Evolutionary conservation across 2,888 invertebrate species (phyloP).

Genomic region (Phytoseiulus persimilis): DNA sequence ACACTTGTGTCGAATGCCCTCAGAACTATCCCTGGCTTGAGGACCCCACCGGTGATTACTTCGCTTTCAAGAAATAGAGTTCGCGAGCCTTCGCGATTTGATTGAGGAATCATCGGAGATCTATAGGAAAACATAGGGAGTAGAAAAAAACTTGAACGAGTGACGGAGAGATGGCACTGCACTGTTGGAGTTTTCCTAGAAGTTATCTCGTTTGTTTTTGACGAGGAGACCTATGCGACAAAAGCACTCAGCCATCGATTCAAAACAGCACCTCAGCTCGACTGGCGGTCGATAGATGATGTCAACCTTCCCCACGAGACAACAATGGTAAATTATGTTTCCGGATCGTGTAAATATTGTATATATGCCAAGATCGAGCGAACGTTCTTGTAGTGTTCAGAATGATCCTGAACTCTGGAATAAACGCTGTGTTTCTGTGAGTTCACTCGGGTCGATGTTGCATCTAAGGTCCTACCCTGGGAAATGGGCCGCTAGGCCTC

Average conservation of each 20-base stretch:
- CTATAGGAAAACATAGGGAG: neutral
- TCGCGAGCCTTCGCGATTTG: neutral
- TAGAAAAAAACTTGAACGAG: neutral
- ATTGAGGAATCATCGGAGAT: neutral
- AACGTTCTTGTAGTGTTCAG: neutral
- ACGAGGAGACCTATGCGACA: neutral
- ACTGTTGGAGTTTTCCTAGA: neutral
- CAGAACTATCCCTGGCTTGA: constrained; percentile 90
- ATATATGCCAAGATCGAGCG: neutral
- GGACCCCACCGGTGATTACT: constrained; percentile 75
- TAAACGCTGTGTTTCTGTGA: neutral
- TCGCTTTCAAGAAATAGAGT: constrained; percentile 41
- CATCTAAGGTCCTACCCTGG: too few relatives aligned
- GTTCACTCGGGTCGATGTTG: too few relatives aligned
- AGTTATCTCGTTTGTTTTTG: neutral
- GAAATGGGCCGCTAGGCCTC: too few relatives aligned
- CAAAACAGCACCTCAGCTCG: neutral
- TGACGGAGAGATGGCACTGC: neutral
- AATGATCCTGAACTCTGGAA: neutral
- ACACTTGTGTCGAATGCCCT: constrained; percentile 92
- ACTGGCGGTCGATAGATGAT: neutral
- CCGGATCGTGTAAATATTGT: neutral
- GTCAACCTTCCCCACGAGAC: neutral
- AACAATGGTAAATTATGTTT: neutral
- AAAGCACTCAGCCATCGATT: neutral